Evolutionary conservation across 2,888 invertebrate genomes (phyloP), one percentile per base, ranked within the genome.

Genomic region (Yponomeuta cagnagella): DNA sequence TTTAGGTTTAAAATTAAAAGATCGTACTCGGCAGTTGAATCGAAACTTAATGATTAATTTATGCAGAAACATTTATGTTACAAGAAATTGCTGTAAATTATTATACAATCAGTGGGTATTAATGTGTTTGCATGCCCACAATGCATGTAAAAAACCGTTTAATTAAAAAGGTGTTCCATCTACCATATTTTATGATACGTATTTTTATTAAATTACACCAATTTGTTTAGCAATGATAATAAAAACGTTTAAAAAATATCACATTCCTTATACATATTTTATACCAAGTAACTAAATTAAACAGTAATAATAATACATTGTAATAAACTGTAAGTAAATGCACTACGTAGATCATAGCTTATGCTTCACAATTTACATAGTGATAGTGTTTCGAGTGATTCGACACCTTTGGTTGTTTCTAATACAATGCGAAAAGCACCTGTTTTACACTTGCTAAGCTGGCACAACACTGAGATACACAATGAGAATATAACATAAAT

Each of bases 221-320:
- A 88, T 88, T 58, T 88, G 87, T 85, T 87, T 77, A 80, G 77
- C 10, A 83, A 81, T 84, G 82, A 79, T 84, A 77, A 78, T 78
- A 82, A 82, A 83, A 80, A 80, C 79, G 73, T 63, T 15, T 63
- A 69, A 77, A 77, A 85, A 86, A 88, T 89, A 89, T 89, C 89
- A 89, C 89, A 89, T 79, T 84, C 81, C 81, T 84, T 87, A 88
- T 79, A 33, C 5, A 4, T 33, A 82, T 83, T 82, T 79, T 2
- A 84, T 80, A 79, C 77, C 82, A 79, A 82, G 82, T 84, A 78
- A 79, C 77, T 73, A 77, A 79, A 73, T 70, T 65, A 68, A 70
- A 70, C 68, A 68, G 30, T 58, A 58, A 58, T 12, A 68, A 68
- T 68, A 70, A 69, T 69, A 67, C 69, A 69, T 48, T 37, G 10